Conservation (phyloP, 1,140 invertebrate species). For the Ceratina calcarata region DNA sequence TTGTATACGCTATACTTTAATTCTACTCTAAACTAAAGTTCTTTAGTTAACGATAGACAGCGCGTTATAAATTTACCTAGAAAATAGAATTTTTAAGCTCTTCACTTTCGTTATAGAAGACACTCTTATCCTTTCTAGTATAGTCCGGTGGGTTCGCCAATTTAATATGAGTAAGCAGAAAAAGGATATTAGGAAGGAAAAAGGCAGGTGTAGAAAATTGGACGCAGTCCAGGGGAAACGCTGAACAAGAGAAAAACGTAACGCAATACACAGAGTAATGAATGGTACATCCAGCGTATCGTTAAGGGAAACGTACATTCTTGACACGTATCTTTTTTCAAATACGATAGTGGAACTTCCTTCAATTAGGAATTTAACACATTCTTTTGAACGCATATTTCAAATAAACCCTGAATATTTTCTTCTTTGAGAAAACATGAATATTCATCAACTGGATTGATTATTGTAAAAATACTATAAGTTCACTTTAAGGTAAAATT, state of each 20-base stretch:
- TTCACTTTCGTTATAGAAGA: no score
- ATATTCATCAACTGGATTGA: no score
- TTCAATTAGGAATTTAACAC: neutral
- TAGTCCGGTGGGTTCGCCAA: neutral
- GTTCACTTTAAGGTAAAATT: neutral
- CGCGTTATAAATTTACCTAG: no score
- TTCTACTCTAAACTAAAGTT: no score
- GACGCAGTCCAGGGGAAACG: conserved; percentile 15
- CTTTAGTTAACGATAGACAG: no score
- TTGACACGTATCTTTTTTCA: neutral
- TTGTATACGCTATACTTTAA: no score
- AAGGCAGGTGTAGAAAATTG: conserved; percentile 13
- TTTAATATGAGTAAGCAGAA: conserved; percentile 23
- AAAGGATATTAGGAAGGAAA: neutral
- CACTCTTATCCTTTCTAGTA: neutral
- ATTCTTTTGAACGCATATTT: neutral
- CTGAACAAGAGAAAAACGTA: neutral
- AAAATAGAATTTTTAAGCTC: no score
- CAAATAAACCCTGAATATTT: no score
- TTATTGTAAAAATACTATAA: neutral
- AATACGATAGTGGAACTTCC: no score
- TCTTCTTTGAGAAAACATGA: no score
- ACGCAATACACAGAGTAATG: conserved; percentile 22
- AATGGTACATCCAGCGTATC: conserved; percentile 4
- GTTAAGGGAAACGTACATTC: neutral